Base-by-base conservation (phyloP, 2,888 invertebrate species). In the Hofmannophila pseudospretella region DNA sequence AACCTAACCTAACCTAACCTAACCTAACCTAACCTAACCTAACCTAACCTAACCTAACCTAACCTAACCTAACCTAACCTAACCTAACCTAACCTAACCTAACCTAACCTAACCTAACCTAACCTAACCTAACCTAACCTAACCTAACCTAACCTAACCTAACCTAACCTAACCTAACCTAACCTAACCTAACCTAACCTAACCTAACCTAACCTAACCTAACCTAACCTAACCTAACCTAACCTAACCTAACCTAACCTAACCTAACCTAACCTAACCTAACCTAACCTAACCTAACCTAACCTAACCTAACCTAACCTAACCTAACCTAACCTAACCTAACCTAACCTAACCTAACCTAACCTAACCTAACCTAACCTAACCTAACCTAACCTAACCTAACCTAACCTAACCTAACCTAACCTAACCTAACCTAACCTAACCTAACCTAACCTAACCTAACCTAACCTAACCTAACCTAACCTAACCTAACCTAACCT, bases 391-490 rank as follows among this genome's bases (percentile, higher is more conserved):
- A 38, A 38, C 38, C 38, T 38, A 43, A 43, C 40, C 40, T 40
- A 38, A 44, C 40, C 44, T 44, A 44, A 44, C 44, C 40, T 44
- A 44, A 44, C 44, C 44, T 44, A 44, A 44, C 44, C 40, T 44
- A 44, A 44, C 41, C 44, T 41, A 41, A 44, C 41, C 44, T 41
- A 44, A 41, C 41, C 41, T 41, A 41, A 41, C 41, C 39, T 39
- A 39, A 41, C 44, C 37, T 41, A 38, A 38, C 44, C 37, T 19
- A 19, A 19, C 19, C 19, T 19, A 19, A 19, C 19, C 38, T 38
- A 38, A 38, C 38, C 38, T 34, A 33, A 38, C 38, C 34, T 38
- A 38, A 38, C 39, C 32, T 35, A 35, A 34, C 34, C 34, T 35
- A 39, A 39, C 39, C 39, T 36, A 36, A 32, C 36, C 32, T 34